Percentiles rank a stretch among this genome's conserved stretches.
Evolutionary conservation across 2,797 vertebrate species (phyloP).

Genomic region (Hydrophis major): DNA sequence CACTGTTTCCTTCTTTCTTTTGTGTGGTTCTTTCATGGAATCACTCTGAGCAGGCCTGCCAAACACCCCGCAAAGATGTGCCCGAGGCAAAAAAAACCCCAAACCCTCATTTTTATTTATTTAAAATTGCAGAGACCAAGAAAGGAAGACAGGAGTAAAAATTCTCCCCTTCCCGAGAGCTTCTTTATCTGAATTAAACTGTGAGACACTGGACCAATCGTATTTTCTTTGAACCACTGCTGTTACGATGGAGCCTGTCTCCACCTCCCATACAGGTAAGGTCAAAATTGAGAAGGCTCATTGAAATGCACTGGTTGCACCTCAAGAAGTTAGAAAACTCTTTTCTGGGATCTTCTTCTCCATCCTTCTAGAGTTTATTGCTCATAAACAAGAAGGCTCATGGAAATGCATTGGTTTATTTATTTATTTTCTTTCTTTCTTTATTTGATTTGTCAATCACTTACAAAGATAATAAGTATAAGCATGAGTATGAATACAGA

Average conservation of each 20-base stretch:
- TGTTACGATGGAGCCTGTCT: no score
- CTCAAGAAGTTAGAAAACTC: not conserved
- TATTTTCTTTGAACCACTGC: no score
- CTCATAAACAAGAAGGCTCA: not conserved
- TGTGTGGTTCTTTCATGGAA: constrained; percentile 53
- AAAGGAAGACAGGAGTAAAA: not conserved
- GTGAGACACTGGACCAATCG: fast-evolving
- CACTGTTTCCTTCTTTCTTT: constrained; percentile 23
- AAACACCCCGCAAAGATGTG: constrained; percentile 49
- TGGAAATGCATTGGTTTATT: not conserved
- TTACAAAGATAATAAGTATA: no score
- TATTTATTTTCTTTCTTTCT: no score
- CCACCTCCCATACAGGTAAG: no score
- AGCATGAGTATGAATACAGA: no score
- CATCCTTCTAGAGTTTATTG: not conserved
- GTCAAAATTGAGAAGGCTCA: not conserved
- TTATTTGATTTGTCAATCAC: no score
- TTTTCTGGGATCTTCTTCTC: not conserved
- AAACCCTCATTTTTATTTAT: constrained; percentile 43
- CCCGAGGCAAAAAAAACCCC: constrained; percentile 50
- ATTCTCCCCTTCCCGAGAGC: fast-evolving
- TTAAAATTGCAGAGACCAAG: constrained; percentile 41
- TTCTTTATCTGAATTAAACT: constrained; percentile 7
- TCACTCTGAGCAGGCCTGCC: constrained; percentile 38
- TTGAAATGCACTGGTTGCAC: not conserved